Evolutionary conservation across 2,888 invertebrate genomes (phyloP).

Genomic region (Hydriomena furcata): DNA sequence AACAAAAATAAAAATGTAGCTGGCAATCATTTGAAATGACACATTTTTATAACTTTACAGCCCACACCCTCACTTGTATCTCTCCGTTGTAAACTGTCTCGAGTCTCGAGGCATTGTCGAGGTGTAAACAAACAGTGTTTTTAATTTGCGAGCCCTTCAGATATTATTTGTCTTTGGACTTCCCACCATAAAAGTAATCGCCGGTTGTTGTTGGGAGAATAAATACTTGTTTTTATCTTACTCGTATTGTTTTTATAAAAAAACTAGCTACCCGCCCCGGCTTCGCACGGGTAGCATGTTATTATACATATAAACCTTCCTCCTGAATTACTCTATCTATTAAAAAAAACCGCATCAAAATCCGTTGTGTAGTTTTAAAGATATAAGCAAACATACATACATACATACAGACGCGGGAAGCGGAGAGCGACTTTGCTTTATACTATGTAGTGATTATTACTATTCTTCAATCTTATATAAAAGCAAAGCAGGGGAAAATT

Average conservation of each 20-base stretch:
- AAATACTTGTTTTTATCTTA: conserved; percentile 20
- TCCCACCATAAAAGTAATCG: conserved; percentile 21
- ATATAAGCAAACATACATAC: no score
- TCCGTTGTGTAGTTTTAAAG: no score
- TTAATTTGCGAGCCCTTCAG: conserved; percentile 30
- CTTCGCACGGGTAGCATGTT: no score
- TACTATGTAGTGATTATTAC: no score
- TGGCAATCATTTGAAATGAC: neutral
- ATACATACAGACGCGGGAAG: no score
- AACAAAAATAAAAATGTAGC: neutral
- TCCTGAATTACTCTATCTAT: no score
- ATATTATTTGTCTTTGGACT: conserved; percentile 20
- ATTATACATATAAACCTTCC: no score
- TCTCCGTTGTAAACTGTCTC: conserved; percentile 7
- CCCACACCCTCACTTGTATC: neutral
- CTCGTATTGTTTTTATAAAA: conserved; percentile 10
- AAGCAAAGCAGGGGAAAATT: no score
- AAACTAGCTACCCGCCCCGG: no score
- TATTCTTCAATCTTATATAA: no score
- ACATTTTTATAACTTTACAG: conserved; percentile 7
- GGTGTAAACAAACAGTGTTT: conserved; percentile 33
- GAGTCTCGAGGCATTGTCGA: conserved; percentile 11
- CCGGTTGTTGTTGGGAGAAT: conserved; percentile 13
- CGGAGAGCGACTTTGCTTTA: no score
- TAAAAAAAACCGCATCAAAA: no score